phyloP scores from a whole-genome alignment of 2,113 vertebrate genomes.

The Tichodroma muraria region DNA sequence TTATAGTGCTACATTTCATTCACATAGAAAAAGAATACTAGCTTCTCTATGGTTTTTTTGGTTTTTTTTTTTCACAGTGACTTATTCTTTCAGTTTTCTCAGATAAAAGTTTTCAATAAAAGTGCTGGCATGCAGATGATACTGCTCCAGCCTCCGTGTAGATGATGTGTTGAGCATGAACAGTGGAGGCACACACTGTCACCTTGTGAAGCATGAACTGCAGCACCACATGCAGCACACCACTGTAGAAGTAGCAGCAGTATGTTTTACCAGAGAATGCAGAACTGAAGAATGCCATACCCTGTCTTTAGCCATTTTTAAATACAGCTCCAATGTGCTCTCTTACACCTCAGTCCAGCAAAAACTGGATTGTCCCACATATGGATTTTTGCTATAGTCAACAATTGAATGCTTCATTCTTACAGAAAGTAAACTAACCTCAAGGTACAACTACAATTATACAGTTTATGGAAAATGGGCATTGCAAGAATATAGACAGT shows the following conservation, averaged over 20 bases:
- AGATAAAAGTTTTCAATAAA: neutral
- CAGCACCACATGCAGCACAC: neutral
- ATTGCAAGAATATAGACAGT: neutral
- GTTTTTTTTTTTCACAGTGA: neutral
- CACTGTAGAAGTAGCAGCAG: neutral
- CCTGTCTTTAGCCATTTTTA: neutral
- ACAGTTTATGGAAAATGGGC: neutral
- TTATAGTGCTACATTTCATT: neutral
- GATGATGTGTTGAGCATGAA: neutral
- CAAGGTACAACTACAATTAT: neutral
- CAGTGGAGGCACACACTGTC: too few relatives aligned
- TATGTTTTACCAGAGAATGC: neutral
- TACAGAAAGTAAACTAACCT: neutral
- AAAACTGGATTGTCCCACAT: neutral
- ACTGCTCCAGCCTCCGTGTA: neutral
- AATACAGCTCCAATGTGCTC: neutral
- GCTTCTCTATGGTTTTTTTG: fast-evolving
- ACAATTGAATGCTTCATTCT: neutral
- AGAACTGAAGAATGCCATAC: neutral
- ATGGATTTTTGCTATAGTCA: neutral
- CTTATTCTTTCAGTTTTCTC: neutral
- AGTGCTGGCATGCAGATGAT: neutral
- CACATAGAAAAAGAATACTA: neutral
- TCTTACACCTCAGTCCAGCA: neutral
- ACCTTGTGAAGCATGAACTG: neutral